phyloP scores from a whole-genome alignment of 1,140 invertebrate genomes.

The Archegozetes longisetosus region DNA sequence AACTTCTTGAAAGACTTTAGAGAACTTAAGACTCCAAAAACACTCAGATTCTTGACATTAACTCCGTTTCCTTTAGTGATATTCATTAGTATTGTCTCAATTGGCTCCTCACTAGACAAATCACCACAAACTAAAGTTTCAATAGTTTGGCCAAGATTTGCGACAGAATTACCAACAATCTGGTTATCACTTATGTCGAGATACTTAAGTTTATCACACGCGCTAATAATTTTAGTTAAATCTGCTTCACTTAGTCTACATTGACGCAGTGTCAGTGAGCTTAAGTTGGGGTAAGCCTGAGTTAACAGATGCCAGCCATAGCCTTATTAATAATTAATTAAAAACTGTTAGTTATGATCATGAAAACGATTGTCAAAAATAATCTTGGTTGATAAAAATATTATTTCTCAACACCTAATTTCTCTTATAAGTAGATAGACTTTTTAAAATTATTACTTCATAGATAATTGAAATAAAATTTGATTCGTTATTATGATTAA shows the following conservation, averaged over 20 bases:
- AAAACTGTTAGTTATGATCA: too few relatives aligned
- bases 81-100: background rate
- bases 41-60: background rate
- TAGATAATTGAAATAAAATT: too few relatives aligned
- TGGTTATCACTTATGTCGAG: conserved; percentile 6
- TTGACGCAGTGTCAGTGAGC: conserved; percentile 8
- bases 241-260: conserved; percentile 3
- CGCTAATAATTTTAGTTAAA: conserved; percentile 6
- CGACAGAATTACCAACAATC: background rate
- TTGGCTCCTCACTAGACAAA: conserved; percentile 2
- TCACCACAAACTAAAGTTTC: conserved; percentile 8
- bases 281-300: background rate
- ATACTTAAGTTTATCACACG: background rate
- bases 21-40: conserved; percentile 5
- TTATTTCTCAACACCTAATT: too few relatives aligned
- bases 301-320: conserved; percentile 8
- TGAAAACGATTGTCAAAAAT: too few relatives aligned
- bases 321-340: background rate
- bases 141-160: background rate
- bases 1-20: background rate
- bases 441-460: too few relatives aligned
- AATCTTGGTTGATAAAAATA: too few relatives aligned
- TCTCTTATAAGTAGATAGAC: too few relatives aligned
- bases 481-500: too few relatives aligned
- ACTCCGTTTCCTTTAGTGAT: conserved; percentile 1